Conservation (phyloP, 2,888 invertebrate species). For the Chelonus formosanus region DNA sequence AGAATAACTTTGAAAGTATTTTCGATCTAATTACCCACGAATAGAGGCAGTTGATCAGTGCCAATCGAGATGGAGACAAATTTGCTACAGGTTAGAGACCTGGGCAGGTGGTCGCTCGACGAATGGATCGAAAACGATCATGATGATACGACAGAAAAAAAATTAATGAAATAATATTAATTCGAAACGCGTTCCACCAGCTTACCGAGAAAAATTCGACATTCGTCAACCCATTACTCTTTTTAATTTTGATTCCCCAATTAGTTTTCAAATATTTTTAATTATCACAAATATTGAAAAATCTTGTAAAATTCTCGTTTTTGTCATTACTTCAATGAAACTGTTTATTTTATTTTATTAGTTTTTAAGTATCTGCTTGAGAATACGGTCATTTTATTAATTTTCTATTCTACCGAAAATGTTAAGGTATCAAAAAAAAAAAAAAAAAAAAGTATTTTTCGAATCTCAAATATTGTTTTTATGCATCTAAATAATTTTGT, state of each 20-base stretch:
- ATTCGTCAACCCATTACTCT: slow-evolving; percentile 10
- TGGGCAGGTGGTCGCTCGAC: slow-evolving; percentile 4
- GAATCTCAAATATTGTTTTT: too few relatives aligned
- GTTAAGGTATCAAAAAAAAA: too few relatives aligned
- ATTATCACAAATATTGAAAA: background rate
- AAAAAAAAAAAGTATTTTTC: too few relatives aligned
- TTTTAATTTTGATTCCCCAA: slow-evolving; percentile 5
- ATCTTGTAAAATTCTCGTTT: background rate
- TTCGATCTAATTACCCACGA: slow-evolving; percentile 22
- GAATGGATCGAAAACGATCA: slow-evolving; percentile 19
- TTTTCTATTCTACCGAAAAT: background rate
- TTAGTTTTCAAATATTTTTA: slow-evolving; percentile 6
- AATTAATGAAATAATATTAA: slow-evolving; percentile 65
- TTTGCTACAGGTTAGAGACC: slow-evolving; percentile 17
- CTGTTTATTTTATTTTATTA: background rate
- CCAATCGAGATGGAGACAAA: slow-evolving; percentile 43
- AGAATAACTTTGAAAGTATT: slow-evolving; percentile 15
- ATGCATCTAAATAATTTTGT: too few relatives aligned
- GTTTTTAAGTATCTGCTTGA: background rate
- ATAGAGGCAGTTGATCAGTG: slow-evolving; percentile 40
- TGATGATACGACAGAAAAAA: slow-evolving; percentile 45
- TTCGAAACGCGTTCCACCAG: slow-evolving; percentile 63
- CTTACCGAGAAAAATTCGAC: slow-evolving; percentile 46
- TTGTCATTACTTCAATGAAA: background rate
- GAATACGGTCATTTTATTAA: background rate